These are phyloP conservation scores for Planiliza haematocheilus DNA, from an alignment of 2,113 vertebrate species.

Conservation along the genomic window DNA sequence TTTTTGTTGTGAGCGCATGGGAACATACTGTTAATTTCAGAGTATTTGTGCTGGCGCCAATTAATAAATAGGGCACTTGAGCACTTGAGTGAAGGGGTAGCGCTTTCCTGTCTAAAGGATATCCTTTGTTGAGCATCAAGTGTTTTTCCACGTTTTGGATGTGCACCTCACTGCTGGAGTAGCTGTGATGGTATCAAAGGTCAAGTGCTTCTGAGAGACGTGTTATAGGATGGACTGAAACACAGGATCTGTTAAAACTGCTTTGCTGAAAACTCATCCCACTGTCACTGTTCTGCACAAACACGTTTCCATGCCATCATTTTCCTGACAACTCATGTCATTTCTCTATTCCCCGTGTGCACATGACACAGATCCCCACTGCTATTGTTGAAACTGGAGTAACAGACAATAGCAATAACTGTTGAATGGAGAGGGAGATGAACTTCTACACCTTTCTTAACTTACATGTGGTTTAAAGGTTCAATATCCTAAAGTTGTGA, in stretches of 20 bases:
- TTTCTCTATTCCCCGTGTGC: slow-evolving; percentile 10
- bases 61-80: slow-evolving; percentile 68
- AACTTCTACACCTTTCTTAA: no score
- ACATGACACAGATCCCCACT: not conserved
- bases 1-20: slow-evolving; percentile 48
- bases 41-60: slow-evolving; percentile 70
- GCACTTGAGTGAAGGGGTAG: slow-evolving; percentile 45
- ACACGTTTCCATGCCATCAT: slow-evolving; percentile 38
- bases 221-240: slow-evolving; percentile 35
- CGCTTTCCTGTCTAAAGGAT: slow-evolving; percentile 75
- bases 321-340: slow-evolving; percentile 30
- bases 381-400: slow-evolving; percentile 1
- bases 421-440: no score
- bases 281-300: not conserved
- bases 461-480: no score
- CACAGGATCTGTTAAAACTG: slow-evolving; percentile 22
- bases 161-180: slow-evolving; percentile 33
- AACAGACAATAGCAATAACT: not conserved
- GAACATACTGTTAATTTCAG: slow-evolving; percentile 44
- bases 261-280: slow-evolving; percentile 27
- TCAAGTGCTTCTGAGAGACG: slow-evolving; percentile 36
- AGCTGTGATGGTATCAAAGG: slow-evolving; percentile 42
- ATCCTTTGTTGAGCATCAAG: slow-evolving; percentile 82
- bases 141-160: slow-evolving; percentile 75
- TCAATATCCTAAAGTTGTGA: no score